Percentiles rank a stretch among this genome's conserved stretches.
These are phyloP conservation scores for Ochropleura plecta DNA, from an alignment of 2,888 invertebrate species.

Conservation along the genomic window DNA sequence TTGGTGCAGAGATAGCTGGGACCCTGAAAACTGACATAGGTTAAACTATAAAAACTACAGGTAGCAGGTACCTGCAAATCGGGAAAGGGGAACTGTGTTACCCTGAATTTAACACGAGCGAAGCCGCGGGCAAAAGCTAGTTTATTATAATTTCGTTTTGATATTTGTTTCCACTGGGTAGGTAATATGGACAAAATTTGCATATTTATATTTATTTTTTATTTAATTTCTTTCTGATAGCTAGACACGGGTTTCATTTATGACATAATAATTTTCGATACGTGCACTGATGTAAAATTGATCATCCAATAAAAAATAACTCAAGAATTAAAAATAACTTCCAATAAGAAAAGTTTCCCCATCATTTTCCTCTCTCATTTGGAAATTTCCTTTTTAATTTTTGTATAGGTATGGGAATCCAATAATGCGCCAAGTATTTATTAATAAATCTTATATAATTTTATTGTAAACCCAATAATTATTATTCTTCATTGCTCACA, in stretches of 20 bases:
- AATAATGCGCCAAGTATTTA: constrained; percentile 7
- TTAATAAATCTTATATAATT: neutral
- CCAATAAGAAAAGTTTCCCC: neutral
- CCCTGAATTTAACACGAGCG: too few species aligned
- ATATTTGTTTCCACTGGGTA: too few species aligned
- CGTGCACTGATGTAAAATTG: neutral
- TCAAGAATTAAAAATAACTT: neutral
- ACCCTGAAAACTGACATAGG: too few species aligned
- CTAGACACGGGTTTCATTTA: neutral
- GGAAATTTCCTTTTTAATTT: neutral
- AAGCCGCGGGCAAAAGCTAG: too few species aligned
- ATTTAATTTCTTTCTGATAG: neutral
- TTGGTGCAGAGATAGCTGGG: too few species aligned
- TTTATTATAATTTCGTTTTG: too few species aligned
- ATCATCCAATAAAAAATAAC: neutral
- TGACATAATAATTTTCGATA: neutral
- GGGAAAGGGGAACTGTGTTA: too few species aligned
- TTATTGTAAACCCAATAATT: neutral
- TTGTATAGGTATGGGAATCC: neutral
- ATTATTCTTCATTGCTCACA: too few species aligned
- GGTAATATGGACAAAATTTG: neutral
- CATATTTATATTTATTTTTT: too few species aligned
- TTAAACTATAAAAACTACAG: too few species aligned
- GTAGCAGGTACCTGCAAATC: too few species aligned
- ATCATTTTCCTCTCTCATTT: neutral